Evolutionary conservation across 2,888 invertebrate genomes (phyloP), one percentile per base, ranked within the genome.

Genomic region (Gibbula magus): DNA sequence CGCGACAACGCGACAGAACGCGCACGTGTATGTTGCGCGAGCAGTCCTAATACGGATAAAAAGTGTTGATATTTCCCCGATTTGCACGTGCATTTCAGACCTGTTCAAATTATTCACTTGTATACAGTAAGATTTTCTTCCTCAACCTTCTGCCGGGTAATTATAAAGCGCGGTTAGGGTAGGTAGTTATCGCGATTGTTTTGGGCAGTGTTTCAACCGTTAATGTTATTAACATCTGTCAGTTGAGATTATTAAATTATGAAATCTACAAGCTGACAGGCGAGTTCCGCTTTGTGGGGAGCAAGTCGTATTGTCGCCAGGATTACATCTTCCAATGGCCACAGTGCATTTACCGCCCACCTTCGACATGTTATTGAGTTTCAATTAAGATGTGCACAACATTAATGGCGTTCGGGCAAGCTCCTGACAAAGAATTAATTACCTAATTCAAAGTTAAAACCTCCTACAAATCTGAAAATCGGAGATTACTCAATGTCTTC

Each of bases 151-250:
- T 70, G 70, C 35, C 70, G 70, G 20, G 20, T 32, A 32, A 70
- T 70, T 70, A 39, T 7, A 35, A 70, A 32, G 39, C 35, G 70
- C 35, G 70, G 70, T 70, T 70, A 20, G 20, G 70, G 25, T 70
- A 70, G 70, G 70, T 70, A 70, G 29, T 70, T 70, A 35, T 35
- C 20, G 20, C 70, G 70, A 70, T 70, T 39, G 70, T 70, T 70
- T 32, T 32, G 70, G 39, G 70, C 70, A 35, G 70, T 20, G 70
- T 70, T 70, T 70, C 39, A 20, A 20, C 18, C 39, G 70, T 35
- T 70, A 70, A 70, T 70, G 70, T 32, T 70, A 70, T 70, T 39
- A 70, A 70, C 70, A 70, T 70, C 70, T 70, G 70, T 39, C 70
- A 35, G 35, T 18, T 32, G 35, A 29, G 61, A 61, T 61, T 61